Conservation (phyloP, 2,797 vertebrate species). For the Ceryle rudis region DNA sequence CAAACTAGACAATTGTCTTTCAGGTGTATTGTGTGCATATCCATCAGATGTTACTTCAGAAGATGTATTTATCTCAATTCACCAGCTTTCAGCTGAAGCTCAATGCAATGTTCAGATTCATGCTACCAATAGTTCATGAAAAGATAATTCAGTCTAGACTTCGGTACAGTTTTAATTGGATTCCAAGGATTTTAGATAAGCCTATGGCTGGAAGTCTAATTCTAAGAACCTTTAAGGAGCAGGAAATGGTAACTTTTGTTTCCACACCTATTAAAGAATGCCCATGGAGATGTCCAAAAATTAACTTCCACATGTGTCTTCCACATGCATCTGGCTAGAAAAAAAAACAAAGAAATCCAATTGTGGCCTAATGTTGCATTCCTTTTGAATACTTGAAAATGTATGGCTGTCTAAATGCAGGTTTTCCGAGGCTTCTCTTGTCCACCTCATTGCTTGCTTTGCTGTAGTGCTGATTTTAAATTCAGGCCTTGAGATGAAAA, state of each 20-base stretch:
- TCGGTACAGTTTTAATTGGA: constrained; percentile 86
- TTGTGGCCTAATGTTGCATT: background rate
- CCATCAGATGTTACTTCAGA: background rate
- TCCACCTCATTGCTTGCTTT: background rate
- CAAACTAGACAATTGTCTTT: background rate
- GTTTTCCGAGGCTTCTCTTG: background rate
- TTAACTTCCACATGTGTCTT: background rate
- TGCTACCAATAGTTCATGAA: constrained; percentile 41
- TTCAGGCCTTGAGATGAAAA: background rate
- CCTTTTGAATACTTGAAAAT: background rate
- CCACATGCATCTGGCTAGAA: background rate
- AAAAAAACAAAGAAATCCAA: background rate
- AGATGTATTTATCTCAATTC: background rate
- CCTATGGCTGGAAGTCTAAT: constrained; percentile 77
- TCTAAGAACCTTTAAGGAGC: constrained; percentile 61
- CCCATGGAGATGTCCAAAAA: background rate
- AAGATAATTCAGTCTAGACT: constrained; percentile 85
- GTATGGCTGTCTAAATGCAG: background rate
- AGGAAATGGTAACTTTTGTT: constrained; percentile 59
- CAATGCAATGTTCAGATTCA: constrained; percentile 31
- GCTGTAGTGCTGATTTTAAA: background rate
- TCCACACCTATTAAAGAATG: constrained; percentile 30
- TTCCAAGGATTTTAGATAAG: constrained; percentile 86
- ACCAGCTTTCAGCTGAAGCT: constrained; percentile 29
- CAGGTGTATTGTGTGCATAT: background rate